phyloP scores from a whole-genome alignment of 1,140 invertebrate genomes.

The Macrobrachium rosenbergii region DNA sequence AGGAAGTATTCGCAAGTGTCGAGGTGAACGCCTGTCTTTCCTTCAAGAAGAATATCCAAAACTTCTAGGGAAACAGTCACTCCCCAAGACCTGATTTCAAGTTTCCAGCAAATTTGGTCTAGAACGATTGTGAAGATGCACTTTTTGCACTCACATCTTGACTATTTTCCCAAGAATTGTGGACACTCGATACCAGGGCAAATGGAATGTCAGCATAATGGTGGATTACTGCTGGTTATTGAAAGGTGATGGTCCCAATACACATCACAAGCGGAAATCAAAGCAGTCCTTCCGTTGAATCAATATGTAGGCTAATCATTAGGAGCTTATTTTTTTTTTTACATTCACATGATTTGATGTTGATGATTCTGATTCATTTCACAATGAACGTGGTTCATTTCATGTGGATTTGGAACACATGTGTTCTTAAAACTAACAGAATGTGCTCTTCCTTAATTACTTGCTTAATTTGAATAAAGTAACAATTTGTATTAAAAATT shows the following conservation, averaged over 20 bases:
- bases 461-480: too few species aligned
- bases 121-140: slow-evolving; percentile 2
- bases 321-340: too few species aligned
- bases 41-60: not conserved
- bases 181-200: not conserved
- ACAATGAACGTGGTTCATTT: too few species aligned
- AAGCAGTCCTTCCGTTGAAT: too few species aligned
- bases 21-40: not conserved
- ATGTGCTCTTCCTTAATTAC: too few species aligned
- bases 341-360: too few species aligned
- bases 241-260: not conserved
- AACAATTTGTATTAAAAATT: too few species aligned
- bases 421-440: too few species aligned
- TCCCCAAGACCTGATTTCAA: not conserved
- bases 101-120: not conserved
- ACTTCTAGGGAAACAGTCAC: not conserved
- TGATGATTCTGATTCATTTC: too few species aligned
- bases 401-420: too few species aligned
- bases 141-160: not conserved
- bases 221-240: slow-evolving; percentile 5
- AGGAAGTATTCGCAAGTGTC: not conserved
- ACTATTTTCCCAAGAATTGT: slow-evolving; percentile 14
- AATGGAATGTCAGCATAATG: slow-evolving; percentile 7
- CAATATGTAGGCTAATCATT: too few species aligned
- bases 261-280: not conserved